Conservation (phyloP, 2,888 invertebrate genomes). For the Drosophila testacea region DNA sequence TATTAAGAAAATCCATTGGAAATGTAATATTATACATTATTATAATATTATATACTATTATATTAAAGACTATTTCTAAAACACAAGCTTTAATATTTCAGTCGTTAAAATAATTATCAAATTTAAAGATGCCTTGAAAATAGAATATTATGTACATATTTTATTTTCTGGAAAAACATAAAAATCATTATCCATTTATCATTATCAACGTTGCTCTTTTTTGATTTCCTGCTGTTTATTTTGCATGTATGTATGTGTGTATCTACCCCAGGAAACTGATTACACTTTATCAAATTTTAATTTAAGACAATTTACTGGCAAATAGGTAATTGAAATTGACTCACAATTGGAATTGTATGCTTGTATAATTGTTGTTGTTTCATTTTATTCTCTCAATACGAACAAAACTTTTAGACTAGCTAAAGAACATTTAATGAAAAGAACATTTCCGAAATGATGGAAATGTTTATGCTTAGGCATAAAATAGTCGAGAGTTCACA, state of each 20-base stretch:
- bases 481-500: constrained; percentile 50
- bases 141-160: too few species aligned
- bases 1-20: too few species aligned
- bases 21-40: too few species aligned
- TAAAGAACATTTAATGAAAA: constrained; percentile 15
- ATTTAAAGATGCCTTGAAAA: not conserved
- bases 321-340: constrained; percentile 53
- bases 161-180: too few species aligned
- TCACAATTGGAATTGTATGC: constrained; percentile 10
- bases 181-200: too few species aligned
- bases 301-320: constrained; percentile 43
- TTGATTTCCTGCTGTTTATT: constrained; percentile 21
- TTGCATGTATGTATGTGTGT: constrained; percentile 28
- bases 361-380: constrained; percentile 22
- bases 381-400: constrained; percentile 8
- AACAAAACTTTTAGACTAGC: not conserved
- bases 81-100: not conserved
- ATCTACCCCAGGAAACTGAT: constrained; percentile 34
- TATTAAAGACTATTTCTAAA: not conserved
- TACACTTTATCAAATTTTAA: constrained; percentile 57
- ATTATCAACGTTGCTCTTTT: too few species aligned
- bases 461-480: constrained; percentile 53
- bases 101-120: not conserved
- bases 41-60: too few species aligned
- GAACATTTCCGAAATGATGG: constrained; percentile 34